Percentiles rank a stretch among this genome's conserved stretches.
Conservation (phyloP, 2,888 invertebrate species). For the Chouioia cunea region DNA sequence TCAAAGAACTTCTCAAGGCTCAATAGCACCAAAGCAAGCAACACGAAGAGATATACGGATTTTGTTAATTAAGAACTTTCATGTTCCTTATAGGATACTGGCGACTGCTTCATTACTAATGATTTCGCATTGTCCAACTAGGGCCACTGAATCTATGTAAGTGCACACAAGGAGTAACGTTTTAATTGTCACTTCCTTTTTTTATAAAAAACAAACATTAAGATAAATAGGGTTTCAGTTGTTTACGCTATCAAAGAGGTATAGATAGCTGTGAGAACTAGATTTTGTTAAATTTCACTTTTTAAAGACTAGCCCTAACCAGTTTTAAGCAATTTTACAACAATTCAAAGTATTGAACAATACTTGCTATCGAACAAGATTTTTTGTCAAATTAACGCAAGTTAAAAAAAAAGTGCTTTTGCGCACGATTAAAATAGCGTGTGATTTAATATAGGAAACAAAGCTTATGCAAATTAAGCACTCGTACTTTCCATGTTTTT, state of each 20-base stretch:
- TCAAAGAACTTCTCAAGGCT: conserved; percentile 77
- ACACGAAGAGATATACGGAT: conserved; percentile 53
- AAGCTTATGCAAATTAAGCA: conserved; percentile 17
- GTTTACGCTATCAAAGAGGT: conserved; percentile 34
- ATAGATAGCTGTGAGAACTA: conserved; percentile 26
- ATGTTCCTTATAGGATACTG: conserved; percentile 63
- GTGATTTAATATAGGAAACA: conserved; percentile 36
- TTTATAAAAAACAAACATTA: conserved; percentile 48
- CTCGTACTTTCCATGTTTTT: conserved; percentile 35
- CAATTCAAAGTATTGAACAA: conserved; percentile 11
- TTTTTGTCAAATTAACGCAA: conserved; percentile 22
- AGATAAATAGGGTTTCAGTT: conserved; percentile 34
- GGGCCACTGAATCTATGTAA: conserved; percentile 55
- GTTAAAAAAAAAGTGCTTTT: conserved; percentile 30
- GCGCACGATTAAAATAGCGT: conserved; percentile 36
- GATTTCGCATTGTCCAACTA: conserved; percentile 57
- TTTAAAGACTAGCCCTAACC: conserved; percentile 31
- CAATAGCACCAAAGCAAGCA: conserved; percentile 62
- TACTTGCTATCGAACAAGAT: conserved; percentile 18
- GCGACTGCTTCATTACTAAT: conserved; percentile 59
- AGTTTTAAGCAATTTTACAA: conserved; percentile 36
- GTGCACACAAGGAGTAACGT: conserved; percentile 52
- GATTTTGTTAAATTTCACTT: conserved; percentile 28
- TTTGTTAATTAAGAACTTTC: conserved; percentile 64
- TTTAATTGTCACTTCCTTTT: conserved; percentile 20